Base-by-base conservation (phyloP, 2,888 invertebrate species). In the Gandaritis pyraliata region DNA sequence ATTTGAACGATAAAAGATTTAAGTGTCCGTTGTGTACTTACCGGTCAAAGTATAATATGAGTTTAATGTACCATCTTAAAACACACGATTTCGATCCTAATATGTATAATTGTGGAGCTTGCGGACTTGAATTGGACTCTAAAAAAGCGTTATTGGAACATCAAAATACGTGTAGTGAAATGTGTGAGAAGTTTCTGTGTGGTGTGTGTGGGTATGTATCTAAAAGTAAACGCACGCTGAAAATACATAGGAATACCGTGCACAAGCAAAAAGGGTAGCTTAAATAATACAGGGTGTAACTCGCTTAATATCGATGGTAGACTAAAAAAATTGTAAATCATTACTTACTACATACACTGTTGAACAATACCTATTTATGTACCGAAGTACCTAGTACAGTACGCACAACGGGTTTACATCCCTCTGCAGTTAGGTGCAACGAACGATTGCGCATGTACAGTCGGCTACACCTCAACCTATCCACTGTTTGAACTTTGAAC, bases 21-120 rank as follows among this genome's bases (percentile, higher is more conserved):
- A 79, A 80, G 16, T 90, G 90, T 3, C 80, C 83, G 0, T n/a
- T 85, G 0, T 90, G 90, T 18, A 76, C 76, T 0, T 90, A 84
- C 23, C 74, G 72, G n/a, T 86, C 90, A 0, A 77, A 77, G 0
- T 86, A 88, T 15, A 79, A 79, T 30, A 88, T 90, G 87, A 85
- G 84, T 18, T 16, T 90, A 0, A 68, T 85, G 0, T 88, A 87
- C 47, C 90, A 91, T 56, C 13, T 90, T 5, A 83, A 84, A 12
- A 72, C 78, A 0, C 90, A 90, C 11, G 68, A 72, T 8, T 45
- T 13, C 7, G 51, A 58, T 12, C 55, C 55, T 2, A 41, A 63
- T 29, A 43, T 43, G 43, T 63, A 58, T 4, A 55, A 55, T 18
- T 63, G 63, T 16, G 55, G 51, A 0, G 49, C 58, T 2, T 59